phyloP scores from a whole-genome alignment of 2,888 invertebrate genomes.

The Andrena hattorfiana region DNA sequence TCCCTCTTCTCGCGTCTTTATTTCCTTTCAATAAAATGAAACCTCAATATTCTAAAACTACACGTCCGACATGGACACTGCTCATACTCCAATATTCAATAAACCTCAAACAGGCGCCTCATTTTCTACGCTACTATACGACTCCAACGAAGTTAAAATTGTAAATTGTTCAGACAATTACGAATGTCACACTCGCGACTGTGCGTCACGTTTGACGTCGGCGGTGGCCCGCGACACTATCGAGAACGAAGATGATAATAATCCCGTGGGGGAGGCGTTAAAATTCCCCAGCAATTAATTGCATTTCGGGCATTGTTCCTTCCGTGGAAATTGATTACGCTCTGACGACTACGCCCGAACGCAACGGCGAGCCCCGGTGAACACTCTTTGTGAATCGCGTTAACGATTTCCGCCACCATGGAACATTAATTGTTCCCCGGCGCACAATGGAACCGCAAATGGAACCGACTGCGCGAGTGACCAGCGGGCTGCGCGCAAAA shows the following conservation, averaged over 20 bases:
- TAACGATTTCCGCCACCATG: conserved; percentile 62
- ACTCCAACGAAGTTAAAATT: background rate
- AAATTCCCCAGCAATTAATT: conserved; percentile 63
- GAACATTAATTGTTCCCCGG: conserved; percentile 67
- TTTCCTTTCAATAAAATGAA: background rate
- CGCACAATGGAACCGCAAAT: conserved; percentile 57
- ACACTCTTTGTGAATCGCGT: conserved; percentile 61
- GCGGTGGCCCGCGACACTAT: background rate
- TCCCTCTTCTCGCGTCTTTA: background rate
- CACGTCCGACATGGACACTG: too few species aligned
- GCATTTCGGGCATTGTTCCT: conserved; percentile 63
- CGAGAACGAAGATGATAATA: conserved; percentile 35
- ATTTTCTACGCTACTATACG: background rate
- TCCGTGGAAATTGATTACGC: conserved; percentile 64
- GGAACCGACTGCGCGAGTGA: conserved; percentile 38
- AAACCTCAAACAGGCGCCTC: too few species aligned
- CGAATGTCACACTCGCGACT: background rate
- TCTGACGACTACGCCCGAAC: conserved; percentile 54
- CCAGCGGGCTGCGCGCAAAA: conserved; percentile 30
- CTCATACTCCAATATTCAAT: too few species aligned
- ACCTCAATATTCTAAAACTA: background rate
- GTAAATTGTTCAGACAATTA: background rate
- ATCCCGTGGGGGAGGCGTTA: conserved; percentile 15
- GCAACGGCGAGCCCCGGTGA: conserved; percentile 12
- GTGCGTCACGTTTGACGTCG: background rate